Evolutionary conservation across 2,797 vertebrate genomes (phyloP), one percentile per base, ranked within the genome.

Genomic region (Gymnoscopelus braueri): DNA sequence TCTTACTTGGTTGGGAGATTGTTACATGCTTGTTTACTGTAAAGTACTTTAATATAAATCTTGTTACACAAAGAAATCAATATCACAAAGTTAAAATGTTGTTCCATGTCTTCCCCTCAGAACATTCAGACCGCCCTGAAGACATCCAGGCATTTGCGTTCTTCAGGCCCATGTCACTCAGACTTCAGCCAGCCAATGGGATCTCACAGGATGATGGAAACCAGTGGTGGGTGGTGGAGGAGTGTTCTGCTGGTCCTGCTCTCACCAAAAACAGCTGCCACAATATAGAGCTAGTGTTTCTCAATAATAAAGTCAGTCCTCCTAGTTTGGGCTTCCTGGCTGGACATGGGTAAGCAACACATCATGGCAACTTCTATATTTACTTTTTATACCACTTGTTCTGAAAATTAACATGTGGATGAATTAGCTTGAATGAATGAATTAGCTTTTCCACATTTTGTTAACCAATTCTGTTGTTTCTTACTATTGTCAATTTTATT

Each of bases 281-380:
- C 58, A 94, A 78, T 76, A 94, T 95, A 7, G 90, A 96, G 79
- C 83, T 95, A 0, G 60, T 93, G 23, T 85, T 95, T 64, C 93
- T 90, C 79, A 95, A 79, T 10, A 95, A 96, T 79, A 95, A 95
- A 89, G 95, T 95, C 84, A 96, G 95, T 77, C 95, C 95, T 12
- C 84, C 93, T 66, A 95, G 94, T 67, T 82, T 95, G 82, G 94
- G 94, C 55, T 95, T 96, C 72, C 85, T 96, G 67, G 94, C 91
- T 1, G 95, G 94, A 86, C 93, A 95, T 0, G 91, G 95, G 95
- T 94, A 85, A 58, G 94, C 79, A 66, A 52, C 26, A 23, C 39
- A 44, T 44, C 39, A 44, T 44, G 2, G 9, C 7, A 44, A 8
- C 9, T 44, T 8, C 9, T 44, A 9, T 44, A 10, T 44, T 44